Percentiles rank a stretch among this genome's conserved stretches.
Evolutionary conservation across 2,113 vertebrate species (phyloP).

Genomic region (Eleginops maclovinus): DNA sequence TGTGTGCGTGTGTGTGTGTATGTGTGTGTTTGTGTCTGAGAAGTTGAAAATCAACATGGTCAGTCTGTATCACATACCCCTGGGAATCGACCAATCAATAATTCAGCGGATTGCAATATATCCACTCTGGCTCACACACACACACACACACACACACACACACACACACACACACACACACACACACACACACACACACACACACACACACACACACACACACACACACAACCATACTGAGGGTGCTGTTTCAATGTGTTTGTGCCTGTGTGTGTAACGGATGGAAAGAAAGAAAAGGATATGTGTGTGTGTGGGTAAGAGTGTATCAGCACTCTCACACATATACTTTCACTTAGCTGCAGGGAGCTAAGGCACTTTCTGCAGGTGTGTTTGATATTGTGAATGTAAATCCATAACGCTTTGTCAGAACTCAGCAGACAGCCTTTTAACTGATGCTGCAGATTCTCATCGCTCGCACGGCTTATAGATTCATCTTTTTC

Average conservation of each 20-base stretch:
- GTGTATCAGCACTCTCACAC: neutral
- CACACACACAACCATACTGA: neutral
- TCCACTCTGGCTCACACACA: constrained; percentile 20
- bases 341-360: constrained; percentile 16
- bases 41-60: constrained; percentile 70
- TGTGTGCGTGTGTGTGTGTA: constrained; percentile 14
- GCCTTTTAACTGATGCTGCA: constrained; percentile 28
- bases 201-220: constrained; percentile 6
- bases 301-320: neutral
- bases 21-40: constrained; percentile 9
- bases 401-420: constrained; percentile 55
- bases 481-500: constrained; percentile 19
- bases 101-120: constrained; percentile 65
- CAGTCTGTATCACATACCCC: constrained; percentile 56
- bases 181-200: constrained; percentile 9
- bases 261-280: neutral
- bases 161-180: constrained; percentile 10
- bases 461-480: constrained; percentile 12
- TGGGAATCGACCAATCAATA: constrained; percentile 69
- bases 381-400: constrained; percentile 45
- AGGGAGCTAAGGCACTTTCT: constrained; percentile 26
- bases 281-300: constrained; percentile 4
- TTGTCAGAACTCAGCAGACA: neutral
- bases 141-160: constrained; percentile 8
- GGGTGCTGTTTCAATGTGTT: constrained; percentile 16